Evolutionary conservation across 2,113 vertebrate genomes (phyloP).

Genomic region (Zapus hudsonius): DNA sequence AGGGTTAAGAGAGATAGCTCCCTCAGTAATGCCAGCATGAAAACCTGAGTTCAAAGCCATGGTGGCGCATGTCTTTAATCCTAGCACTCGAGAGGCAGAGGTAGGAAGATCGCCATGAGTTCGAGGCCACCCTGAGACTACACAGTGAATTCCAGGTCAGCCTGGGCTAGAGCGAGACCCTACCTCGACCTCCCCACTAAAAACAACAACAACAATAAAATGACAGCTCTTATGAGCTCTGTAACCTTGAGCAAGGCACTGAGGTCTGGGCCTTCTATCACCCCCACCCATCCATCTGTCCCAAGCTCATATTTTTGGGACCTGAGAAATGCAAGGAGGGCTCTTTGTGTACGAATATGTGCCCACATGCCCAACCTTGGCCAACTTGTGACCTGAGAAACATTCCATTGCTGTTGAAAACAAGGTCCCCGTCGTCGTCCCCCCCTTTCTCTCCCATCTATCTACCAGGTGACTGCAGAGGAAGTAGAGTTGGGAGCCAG

Average conservation of each 20-base stretch:
- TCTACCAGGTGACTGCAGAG: constrained; percentile 23
- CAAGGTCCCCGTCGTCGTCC: background rate
- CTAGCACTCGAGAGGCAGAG: too few relatives aligned
- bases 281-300: background rate
- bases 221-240: background rate
- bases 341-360: background rate
- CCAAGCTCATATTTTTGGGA: background rate
- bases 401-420: background rate
- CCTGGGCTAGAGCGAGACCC: too few relatives aligned
- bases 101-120: too few relatives aligned
- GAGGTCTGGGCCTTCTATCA: background rate
- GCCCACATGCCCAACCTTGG: background rate
- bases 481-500: constrained; percentile 42
- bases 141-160: too few relatives aligned
- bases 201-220: too few relatives aligned
- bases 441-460: constrained; percentile 39
- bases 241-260: too few relatives aligned
- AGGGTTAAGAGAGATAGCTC: too few relatives aligned
- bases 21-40: too few relatives aligned
- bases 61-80: too few relatives aligned
- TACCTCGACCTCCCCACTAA: too few relatives aligned
- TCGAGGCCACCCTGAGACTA: too few relatives aligned
- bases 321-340: background rate
- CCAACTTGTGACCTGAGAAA: background rate
- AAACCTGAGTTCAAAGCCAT: too few relatives aligned